phyloP scores from a whole-genome alignment of 2,888 invertebrate genomes.

The Rhopalosiphum nymphaeae region DNA sequence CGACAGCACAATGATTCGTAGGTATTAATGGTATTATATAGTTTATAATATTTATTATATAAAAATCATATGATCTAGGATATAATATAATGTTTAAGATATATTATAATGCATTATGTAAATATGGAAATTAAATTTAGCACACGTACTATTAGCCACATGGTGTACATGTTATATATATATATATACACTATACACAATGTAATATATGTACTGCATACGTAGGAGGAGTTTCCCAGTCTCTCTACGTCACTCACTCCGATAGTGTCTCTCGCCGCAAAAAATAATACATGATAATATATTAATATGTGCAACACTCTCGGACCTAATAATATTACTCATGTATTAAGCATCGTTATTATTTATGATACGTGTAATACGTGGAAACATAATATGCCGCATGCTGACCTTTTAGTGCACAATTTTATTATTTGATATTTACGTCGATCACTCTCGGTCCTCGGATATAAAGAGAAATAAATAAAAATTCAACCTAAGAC shows the following conservation, averaged over 20 bases:
- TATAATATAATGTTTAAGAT: background rate
- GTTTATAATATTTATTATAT: background rate
- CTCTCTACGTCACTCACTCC: background rate
- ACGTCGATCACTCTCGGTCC: background rate
- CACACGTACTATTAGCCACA: background rate
- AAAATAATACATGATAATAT: background rate
- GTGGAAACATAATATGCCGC: background rate
- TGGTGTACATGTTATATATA: background rate
- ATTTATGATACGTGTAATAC: background rate
- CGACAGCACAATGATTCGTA: constrained; percentile 37
- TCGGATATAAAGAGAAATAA: background rate
- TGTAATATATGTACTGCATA: background rate
- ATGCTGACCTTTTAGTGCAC: background rate
- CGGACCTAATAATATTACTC: background rate
- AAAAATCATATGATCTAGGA: constrained; percentile 12
- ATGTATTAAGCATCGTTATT: background rate
- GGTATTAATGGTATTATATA: too few relatives aligned
- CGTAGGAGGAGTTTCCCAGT: background rate
- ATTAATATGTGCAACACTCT: background rate
- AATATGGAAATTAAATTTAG: constrained; percentile 42
- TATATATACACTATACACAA: background rate
- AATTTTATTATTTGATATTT: background rate
- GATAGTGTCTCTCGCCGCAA: background rate
- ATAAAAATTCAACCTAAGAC: background rate
- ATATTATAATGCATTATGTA: background rate